Evolutionary conservation across 2,888 invertebrate species (phyloP).

Genomic region (Azorinus chamasolen): DNA sequence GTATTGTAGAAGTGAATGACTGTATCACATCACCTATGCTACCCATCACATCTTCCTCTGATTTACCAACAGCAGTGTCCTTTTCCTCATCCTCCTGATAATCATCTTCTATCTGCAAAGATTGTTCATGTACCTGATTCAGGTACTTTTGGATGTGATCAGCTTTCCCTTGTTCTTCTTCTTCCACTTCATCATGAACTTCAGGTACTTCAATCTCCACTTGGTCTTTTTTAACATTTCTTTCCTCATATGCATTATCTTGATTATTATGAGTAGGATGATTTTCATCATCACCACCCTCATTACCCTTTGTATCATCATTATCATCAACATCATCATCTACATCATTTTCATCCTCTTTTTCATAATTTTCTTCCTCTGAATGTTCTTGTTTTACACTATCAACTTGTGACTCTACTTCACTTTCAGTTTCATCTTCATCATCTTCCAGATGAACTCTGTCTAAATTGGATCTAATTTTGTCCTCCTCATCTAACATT

Average conservation of each 20-base stretch:
- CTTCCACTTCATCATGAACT: constrained; percentile 1
- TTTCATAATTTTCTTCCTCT: constrained; percentile 10
- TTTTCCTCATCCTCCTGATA: constrained; percentile 39
- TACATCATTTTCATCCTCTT: constrained; percentile 3
- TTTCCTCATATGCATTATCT: constrained; percentile 3
- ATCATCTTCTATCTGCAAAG: constrained; percentile 47
- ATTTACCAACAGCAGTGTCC: constrained; percentile 21
- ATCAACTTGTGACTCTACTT: not conserved
- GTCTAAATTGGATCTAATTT: constrained; percentile 51
- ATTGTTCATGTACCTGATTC: constrained; percentile 77
- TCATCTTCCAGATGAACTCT: constrained; percentile 52
- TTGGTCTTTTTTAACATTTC: not conserved
- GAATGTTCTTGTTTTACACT: not conserved
- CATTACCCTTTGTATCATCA: constrained; percentile 3
- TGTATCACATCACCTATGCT: constrained; percentile 62
- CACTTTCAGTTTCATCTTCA: constrained; percentile 22
- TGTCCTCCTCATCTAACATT: constrained; percentile 52
- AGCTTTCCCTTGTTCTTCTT: constrained; percentile 80
- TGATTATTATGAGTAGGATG: constrained; percentile 8
- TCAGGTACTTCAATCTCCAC: not conserved
- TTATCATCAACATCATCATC: constrained; percentile 9
- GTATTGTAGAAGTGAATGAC: constrained; percentile 65
- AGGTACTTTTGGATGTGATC: constrained; percentile 84
- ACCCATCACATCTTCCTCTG: constrained; percentile 21
- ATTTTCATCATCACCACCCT: not conserved